These are phyloP conservation scores for Drosophila rhopaloa DNA, from an alignment of 1,140 invertebrate genomes.

Conservation along the genomic window DNA sequence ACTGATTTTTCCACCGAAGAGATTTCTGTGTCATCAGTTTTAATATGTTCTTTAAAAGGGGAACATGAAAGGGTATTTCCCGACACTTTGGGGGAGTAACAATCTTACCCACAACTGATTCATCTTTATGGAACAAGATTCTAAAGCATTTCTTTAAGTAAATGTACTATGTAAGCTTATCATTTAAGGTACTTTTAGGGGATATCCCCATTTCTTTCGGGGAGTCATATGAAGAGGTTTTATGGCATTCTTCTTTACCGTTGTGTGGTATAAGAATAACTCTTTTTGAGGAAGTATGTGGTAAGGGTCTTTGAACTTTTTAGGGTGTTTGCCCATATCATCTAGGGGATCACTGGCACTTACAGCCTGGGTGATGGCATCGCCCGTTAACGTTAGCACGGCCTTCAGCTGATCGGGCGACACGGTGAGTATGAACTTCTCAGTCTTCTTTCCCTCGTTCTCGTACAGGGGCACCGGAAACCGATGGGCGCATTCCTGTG, in stretches of 20 bases:
- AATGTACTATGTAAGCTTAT: background rate
- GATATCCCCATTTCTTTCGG: background rate
- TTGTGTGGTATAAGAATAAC: no score
- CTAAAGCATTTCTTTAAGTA: background rate
- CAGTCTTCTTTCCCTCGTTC: conserved; percentile 93
- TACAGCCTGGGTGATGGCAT: conserved; percentile 96
- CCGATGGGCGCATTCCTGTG: conserved; percentile 93
- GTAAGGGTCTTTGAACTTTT: background rate
- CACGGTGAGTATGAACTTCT: conserved; percentile 94
- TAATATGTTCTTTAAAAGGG: no score
- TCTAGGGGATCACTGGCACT: conserved; percentile 37
- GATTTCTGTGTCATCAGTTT: no score
- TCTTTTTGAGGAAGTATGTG: background rate
- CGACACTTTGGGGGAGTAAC: background rate
- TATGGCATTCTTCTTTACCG: no score
- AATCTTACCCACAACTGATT: background rate
- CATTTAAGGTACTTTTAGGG: background rate
- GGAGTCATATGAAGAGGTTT: background rate
- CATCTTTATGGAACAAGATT: background rate
- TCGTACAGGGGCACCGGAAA: conserved; percentile 93
- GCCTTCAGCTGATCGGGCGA: conserved; percentile 96
- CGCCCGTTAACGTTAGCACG: conserved; percentile 94
- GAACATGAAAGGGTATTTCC: background rate
- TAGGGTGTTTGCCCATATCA: background rate
- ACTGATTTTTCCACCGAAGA: no score